Base-by-base conservation (phyloP, 2,797 vertebrate genomes). In the Falco cherrug region DNA sequence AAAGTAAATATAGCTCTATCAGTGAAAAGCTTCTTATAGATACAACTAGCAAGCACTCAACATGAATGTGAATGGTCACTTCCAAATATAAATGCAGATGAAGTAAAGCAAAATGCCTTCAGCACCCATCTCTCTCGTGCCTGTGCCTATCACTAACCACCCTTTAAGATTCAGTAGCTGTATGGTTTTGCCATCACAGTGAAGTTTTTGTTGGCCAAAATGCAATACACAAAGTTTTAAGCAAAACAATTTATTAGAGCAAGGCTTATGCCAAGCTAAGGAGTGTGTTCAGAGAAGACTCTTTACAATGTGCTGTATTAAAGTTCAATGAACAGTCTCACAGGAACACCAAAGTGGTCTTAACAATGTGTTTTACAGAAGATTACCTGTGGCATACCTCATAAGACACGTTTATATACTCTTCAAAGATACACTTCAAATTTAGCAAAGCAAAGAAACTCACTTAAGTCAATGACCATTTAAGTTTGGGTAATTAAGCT, bases 271-370 rank as follows among this genome's bases (percentile, higher is more conserved):
- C 18, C 17, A 39, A 59, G 6, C 3, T 3, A 37, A 57, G 19
- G 5, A 61, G 0, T 0, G 1, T 4, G 11, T 54, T 89, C 39
- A 65, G 65, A 54, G 16, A 1, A 60, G 24, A 75, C 13, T 26
- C 54, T 48, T 50, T 51, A 14, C 20, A 80, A 51, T 13, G 26
- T 5, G 4, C 9, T 24, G 17, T 19, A 53, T 8, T 64, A 13
- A 78, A 71, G 19, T 48, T 70, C 28, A 69, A 73, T 2, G 4
- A 87, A 59, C 14, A 61, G 13, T 29, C 54, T 67, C 28, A 53
- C 1, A 64, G 8, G 13, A 77, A 77, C 37, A 60, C n/a, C 28
- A 74, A 81, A 39, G 10, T 15, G 3, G 10, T 50, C 29, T 37
- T 43, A 64, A 37, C 31, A 63, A 7, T 6, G 15, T 3, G 14